Conservation (phyloP, 2,888 invertebrate species). For the Heliconius ismenius region DNA sequence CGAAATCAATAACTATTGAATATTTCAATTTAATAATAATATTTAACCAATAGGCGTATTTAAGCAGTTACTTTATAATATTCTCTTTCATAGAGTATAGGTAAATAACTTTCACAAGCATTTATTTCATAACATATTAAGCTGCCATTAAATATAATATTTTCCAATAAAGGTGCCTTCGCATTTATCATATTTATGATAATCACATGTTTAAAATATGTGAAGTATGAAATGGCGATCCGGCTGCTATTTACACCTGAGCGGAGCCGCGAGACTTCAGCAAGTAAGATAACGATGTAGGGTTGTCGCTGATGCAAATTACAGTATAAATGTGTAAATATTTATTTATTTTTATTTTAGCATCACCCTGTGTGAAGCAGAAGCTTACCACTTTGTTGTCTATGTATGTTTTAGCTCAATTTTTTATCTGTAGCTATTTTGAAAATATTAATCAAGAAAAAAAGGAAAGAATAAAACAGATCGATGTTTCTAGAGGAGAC, state of each 20-base stretch:
- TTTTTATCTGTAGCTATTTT: too few species aligned
- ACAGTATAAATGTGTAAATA: background rate
- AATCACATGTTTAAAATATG: slow-evolving; percentile 31
- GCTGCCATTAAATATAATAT: background rate
- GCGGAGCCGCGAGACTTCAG: slow-evolving; percentile 42
- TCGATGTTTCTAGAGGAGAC: too few species aligned
- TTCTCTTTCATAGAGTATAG: background rate
- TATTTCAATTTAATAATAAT: background rate
- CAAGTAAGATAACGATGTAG: slow-evolving; percentile 45
- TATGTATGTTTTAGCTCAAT: too few species aligned
- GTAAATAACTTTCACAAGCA: background rate
- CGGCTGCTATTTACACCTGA: slow-evolving; percentile 50
- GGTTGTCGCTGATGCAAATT: slow-evolving; percentile 39
- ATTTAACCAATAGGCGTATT: background rate
- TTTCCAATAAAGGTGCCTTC: slow-evolving; percentile 6
- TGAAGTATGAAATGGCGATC: slow-evolving; percentile 48
- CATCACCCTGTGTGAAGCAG: too few species aligned
- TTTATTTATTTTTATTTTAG: background rate
- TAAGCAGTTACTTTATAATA: background rate
- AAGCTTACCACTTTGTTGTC: too few species aligned
- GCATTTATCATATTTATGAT: slow-evolving; percentile 26
- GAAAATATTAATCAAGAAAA: too few species aligned
- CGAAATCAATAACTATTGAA: background rate
- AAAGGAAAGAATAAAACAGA: too few species aligned
- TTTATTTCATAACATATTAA: slow-evolving; percentile 7